Evolutionary conservation across 2,113 vertebrate species (phyloP), one percentile per base, ranked within the genome.

Genomic region (Ceuthmochares aereus): DNA sequence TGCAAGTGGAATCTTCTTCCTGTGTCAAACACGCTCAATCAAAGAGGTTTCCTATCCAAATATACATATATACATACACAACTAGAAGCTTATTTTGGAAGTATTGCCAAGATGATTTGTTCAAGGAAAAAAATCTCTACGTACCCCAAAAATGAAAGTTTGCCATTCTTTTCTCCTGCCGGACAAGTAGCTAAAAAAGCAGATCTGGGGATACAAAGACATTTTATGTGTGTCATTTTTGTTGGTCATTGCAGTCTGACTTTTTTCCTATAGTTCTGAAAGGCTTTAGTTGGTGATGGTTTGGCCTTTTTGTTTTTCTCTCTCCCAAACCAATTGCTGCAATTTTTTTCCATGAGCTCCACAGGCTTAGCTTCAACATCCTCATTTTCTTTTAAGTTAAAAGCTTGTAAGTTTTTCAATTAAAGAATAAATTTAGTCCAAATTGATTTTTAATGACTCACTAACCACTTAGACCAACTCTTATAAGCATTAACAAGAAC

Each of bases 181-280:
- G 66, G 14, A 56, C 2, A 40, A 79, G 66, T 3, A 0, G 2
- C 4, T 12, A 12, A 26, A n/a, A 42, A 20, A 12, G 4, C 17
- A 47, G 25, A 47, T 42, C 58, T 14, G 42, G 60, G 29, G 22
- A 72, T 29, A 72, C 12, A 54, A 66, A 86, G 22, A 13, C 13
- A 54, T 70, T 79, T 85, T 70, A 27, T 45, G 25, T 14, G 4
- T 12, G 7, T 20, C 1, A 32, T 63, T 64, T 81, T 40, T 75
- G 7, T 58, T 75, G 12, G 47, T 26, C 25, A 42, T 66, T 83
- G 17, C 12, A 37, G 16, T 15, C 9, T 62, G 45, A 21, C 40
- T 32, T 67, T 8, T 67, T 43, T 30, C 26, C 47, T 25, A 27
- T n/a, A 52, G n/a, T 40, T 81, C 69, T 81, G 47, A 43, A 73